Conservation (phyloP, 2,888 invertebrate species). For the Ceratothoa steindachneri region DNA sequence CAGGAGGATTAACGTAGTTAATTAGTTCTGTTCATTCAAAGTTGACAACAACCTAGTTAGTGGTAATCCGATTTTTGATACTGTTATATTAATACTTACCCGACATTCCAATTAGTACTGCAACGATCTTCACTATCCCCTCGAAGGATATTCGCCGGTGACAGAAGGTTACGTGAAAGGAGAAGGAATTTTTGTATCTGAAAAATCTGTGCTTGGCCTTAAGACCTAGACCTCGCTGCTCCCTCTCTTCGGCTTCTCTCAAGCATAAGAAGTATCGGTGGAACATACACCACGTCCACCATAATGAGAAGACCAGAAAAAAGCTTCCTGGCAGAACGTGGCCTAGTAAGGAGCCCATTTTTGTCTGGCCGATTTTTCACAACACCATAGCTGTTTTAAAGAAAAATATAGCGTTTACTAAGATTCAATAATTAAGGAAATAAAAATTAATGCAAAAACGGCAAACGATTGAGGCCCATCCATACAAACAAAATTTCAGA, state of each 20-base stretch:
- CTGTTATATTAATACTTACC: constrained; percentile 19
- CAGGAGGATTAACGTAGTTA: too few relatives aligned
- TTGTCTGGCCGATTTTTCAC: background rate
- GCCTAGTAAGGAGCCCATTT: constrained; percentile 55
- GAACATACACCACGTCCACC: constrained; percentile 51
- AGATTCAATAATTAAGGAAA: too few relatives aligned
- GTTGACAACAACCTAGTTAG: too few relatives aligned
- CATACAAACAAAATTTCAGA: too few relatives aligned
- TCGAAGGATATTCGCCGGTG: constrained; percentile 23
- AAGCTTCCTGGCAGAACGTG: constrained; percentile 56
- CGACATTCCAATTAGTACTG: constrained; percentile 26
- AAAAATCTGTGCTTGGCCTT: background rate
- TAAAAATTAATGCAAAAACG: too few relatives aligned
- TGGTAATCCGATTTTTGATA: background rate
- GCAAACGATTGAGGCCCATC: too few relatives aligned
- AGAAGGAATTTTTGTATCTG: constrained; percentile 20
- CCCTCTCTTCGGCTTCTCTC: background rate
- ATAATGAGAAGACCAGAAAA: constrained; percentile 50
- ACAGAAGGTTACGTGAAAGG: constrained; percentile 18
- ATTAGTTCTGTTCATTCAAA: too few relatives aligned
- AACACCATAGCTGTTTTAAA: too few relatives aligned
- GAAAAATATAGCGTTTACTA: too few relatives aligned
- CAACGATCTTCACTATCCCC: constrained; percentile 28
- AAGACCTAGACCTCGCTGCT: background rate
- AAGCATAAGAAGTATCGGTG: constrained; percentile 49